Percentiles rank a stretch among this genome's conserved stretches.
Conservation (phyloP, 1,140 invertebrate species). For the Aradophagus sp. region DNA sequence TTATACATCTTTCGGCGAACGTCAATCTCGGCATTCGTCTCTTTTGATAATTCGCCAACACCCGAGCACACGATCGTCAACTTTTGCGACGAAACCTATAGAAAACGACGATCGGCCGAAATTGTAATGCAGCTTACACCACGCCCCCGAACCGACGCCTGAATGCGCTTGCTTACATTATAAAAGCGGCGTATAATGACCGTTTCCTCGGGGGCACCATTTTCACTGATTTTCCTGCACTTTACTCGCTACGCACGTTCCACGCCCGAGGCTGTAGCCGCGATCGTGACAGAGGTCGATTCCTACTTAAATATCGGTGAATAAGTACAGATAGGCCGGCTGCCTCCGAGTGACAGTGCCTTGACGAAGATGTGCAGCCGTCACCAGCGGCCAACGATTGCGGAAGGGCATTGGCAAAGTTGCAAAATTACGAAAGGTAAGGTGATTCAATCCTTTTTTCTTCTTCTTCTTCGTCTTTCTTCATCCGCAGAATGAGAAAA, state of each 20-base stretch:
- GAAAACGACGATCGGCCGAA: conserved; percentile 14
- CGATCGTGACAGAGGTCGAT: conserved; percentile 36
- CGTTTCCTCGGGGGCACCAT: conserved; percentile 56
- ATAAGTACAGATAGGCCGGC: conserved; percentile 9
- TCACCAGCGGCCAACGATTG: background rate
- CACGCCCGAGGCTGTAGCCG: conserved; percentile 54
- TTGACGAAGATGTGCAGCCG: conserved; percentile 18
- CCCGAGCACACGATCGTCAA: conserved; percentile 3
- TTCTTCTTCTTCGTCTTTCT: conserved; percentile 3
- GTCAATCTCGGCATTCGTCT: conserved; percentile 10
- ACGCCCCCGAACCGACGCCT: conserved; percentile 15
- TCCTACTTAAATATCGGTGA: conserved; percentile 21
- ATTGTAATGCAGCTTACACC: conserved; percentile 14
- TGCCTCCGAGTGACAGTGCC: conserved; percentile 28
- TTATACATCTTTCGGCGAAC: conserved; percentile 15
- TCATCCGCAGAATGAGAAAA: background rate
- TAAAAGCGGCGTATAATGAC: conserved; percentile 16
- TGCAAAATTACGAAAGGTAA: conserved; percentile 36
- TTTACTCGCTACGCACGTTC: conserved; percentile 63
- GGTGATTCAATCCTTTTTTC: conserved; percentile 9
- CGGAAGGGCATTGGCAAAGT: conserved; percentile 23
- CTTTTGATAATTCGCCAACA: conserved; percentile 5
- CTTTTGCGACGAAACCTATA: background rate
- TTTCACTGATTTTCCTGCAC: conserved; percentile 56
- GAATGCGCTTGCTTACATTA: conserved; percentile 21